Percentiles rank a stretch among this genome's conserved stretches.
Evolutionary conservation across 2,113 vertebrate genomes (phyloP).

Genomic region (Catharus minimus): DNA sequence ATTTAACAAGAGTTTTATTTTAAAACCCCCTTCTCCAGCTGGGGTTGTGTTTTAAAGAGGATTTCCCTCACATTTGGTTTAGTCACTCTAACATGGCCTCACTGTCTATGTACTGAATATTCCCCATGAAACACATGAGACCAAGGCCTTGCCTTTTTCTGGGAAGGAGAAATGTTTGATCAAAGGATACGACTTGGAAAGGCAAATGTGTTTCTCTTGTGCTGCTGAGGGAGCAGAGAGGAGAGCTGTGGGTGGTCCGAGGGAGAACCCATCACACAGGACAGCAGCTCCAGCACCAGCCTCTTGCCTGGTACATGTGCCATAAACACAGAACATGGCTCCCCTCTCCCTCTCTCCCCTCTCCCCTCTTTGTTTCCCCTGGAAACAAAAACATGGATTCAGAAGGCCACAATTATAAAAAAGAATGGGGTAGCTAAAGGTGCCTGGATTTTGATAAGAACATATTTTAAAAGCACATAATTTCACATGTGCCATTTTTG

Average conservation of each 20-base stretch:
- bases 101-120: neutral
- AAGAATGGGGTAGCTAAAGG: neutral
- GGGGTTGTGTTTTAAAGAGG: rapidly evolving
- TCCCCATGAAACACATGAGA: neutral
- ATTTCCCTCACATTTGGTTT: neutral
- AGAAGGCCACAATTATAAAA: neutral
- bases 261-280: too few relatives aligned
- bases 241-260: rapidly evolving
- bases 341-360: neutral
- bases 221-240: neutral
- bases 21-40: neutral
- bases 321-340: neutral
- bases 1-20: neutral
- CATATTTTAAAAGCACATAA: neutral
- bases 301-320: neutral
- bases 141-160: neutral
- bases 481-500: neutral
- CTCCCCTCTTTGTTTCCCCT: neutral
- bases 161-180: neutral
- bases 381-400: neutral
- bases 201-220: too few relatives aligned
- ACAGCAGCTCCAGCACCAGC: rapidly evolving
- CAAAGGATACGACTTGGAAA: neutral
- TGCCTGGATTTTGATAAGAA: neutral
- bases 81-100: neutral